Conservation (phyloP, 1,140 invertebrate species). For the Eurosta solidaginis region DNA sequence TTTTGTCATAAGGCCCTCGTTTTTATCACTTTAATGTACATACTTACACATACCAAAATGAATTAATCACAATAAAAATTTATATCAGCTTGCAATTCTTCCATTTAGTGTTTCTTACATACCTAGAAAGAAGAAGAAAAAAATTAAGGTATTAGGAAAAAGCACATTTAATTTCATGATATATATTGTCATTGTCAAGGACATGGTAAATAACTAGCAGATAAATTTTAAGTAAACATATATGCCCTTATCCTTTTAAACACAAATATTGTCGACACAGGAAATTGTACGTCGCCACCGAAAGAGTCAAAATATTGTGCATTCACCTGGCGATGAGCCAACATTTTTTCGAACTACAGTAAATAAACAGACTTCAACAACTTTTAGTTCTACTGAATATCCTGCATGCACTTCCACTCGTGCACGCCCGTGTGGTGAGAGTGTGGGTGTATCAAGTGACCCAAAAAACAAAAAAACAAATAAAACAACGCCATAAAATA, state of each 20-base stretch:
- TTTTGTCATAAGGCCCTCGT: no score
- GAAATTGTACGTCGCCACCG: neutral
- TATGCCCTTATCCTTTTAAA: neutral
- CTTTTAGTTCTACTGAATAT: neutral
- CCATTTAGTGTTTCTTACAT: no score
- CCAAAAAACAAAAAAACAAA: neutral
- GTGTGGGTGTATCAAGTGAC: neutral
- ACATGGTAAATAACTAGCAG: neutral
- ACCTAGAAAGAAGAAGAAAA: neutral
- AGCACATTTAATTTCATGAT: neutral
- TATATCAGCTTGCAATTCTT: no score
- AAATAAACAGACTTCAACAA: slow-evolving; percentile 15
- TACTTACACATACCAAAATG: no score
- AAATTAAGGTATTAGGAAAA: neutral
- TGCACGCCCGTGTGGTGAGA: no score
- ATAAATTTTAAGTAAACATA: neutral
- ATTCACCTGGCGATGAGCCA: neutral
- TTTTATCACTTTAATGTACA: no score
- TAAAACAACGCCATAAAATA: no score
- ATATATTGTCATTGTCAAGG: slow-evolving; percentile 5
- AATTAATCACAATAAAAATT: no score
- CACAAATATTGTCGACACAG: neutral
- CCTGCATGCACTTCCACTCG: neutral
- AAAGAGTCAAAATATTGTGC: neutral
- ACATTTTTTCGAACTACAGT: neutral